A percentile compares a stretch with the other conserved stretches of the same genome.
phyloP scores from a whole-genome alignment of 2,113 vertebrate species.

The Ochotona princeps region DNA sequence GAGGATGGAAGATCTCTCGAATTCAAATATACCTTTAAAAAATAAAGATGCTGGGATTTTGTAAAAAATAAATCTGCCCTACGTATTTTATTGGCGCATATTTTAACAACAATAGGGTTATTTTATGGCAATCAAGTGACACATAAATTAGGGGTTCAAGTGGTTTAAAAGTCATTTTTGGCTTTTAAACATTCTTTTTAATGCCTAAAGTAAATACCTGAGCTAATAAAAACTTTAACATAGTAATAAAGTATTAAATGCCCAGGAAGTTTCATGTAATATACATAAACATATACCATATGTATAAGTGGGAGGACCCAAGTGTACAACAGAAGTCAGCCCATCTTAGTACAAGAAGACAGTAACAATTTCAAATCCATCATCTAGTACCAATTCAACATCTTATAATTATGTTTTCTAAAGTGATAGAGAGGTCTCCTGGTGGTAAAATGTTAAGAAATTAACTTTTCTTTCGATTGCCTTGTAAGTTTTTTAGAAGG shows the following conservation, averaged over 20 bases:
- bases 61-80: conserved; percentile 31
- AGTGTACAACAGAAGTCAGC: not conserved
- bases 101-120: not conserved
- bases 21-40: too few relatives aligned
- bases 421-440: not conserved
- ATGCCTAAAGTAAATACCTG: conserved; percentile 10
- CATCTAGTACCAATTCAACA: not conserved
- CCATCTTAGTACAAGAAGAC: not conserved
- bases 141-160: not conserved
- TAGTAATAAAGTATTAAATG: not conserved
- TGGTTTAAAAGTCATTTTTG: not conserved
- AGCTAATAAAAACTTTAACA: not conserved
- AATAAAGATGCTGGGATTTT: too few relatives aligned
- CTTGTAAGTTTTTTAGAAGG: not conserved
- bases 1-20: too few relatives aligned
- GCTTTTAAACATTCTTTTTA: conserved; percentile 20
- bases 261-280: not conserved
- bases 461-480: not conserved
- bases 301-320: not conserved
- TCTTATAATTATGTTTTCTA: not conserved
- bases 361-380: not conserved
- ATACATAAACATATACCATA: not conserved
- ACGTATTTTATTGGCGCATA: not conserved
- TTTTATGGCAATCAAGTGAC: not conserved
- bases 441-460: not conserved